These are phyloP conservation scores for Forpus xanthops DNA, from an alignment of 2,797 vertebrate genomes.

Conservation along the genomic window DNA sequence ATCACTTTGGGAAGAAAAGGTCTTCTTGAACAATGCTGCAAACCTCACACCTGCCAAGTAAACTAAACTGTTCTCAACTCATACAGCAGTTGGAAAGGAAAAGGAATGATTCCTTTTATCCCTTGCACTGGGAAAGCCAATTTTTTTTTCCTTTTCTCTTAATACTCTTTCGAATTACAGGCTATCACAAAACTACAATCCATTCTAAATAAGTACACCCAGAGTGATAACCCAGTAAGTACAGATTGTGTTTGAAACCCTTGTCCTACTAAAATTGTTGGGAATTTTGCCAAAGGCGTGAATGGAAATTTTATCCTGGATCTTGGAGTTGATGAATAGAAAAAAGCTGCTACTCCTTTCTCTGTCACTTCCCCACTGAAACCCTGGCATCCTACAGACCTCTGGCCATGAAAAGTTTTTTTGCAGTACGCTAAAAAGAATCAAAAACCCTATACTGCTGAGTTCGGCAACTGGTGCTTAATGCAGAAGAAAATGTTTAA, in stretches of 20 bases:
- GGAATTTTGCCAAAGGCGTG: conserved; percentile 49
- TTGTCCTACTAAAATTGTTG: background rate
- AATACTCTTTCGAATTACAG: background rate
- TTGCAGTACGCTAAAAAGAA: background rate
- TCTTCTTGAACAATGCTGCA: background rate
- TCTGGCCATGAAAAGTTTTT: background rate
- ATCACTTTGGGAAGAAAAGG: background rate
- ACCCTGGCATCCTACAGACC: background rate
- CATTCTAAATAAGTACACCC: background rate
- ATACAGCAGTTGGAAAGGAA: background rate
- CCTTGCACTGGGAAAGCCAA: background rate
- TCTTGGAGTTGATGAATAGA: conserved; percentile 4
- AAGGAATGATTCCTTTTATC: background rate
- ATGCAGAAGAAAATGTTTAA: background rate
- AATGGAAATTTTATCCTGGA: conserved; percentile 27
- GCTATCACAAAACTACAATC: background rate
- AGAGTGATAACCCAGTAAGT: conserved; percentile 2
- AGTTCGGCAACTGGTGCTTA: background rate
- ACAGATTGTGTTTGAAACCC: conserved; percentile 41
- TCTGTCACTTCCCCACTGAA: conserved; percentile 5
- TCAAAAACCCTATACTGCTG: background rate
- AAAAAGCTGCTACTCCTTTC: background rate
- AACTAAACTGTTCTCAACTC: background rate
- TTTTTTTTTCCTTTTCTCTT: background rate
- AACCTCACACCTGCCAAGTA: background rate